A percentile compares a stretch with the other conserved stretches of the same genome.
These are phyloP conservation scores for Cygnus olor DNA, from an alignment of 2,797 vertebrate genomes.

Conservation along the genomic window DNA sequence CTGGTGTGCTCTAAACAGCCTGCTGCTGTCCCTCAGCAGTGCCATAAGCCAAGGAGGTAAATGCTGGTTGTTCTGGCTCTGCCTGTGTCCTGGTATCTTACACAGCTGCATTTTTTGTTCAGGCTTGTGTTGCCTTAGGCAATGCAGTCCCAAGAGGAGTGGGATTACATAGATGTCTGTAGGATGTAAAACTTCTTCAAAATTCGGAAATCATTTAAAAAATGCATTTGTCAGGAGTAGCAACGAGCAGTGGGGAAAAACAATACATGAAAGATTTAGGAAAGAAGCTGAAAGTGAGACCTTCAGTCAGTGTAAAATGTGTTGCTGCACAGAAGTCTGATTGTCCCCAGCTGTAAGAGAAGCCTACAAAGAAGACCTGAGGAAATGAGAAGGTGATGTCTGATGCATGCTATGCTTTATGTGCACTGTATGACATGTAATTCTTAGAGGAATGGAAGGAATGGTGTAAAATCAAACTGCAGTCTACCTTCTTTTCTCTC, in stretches of 20 bases:
- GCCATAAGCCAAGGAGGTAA: not conserved
- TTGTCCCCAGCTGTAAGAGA: not conserved
- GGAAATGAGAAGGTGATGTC: not conserved
- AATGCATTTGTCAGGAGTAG: not conserved
- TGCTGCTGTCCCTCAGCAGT: not conserved
- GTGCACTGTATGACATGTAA: not conserved
- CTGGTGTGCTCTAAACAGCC: not conserved
- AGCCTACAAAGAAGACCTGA: not conserved
- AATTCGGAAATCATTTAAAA: not conserved
- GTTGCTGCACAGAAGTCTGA: not conserved
- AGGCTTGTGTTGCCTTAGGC: not conserved
- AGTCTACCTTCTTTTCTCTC: not conserved
- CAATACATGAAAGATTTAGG: not conserved
- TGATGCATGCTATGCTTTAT: fast-evolving
- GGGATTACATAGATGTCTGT: not conserved
- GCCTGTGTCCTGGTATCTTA: not conserved
- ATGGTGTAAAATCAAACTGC: not conserved
- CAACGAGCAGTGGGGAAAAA: not conserved
- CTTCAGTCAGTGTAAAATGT: not conserved
- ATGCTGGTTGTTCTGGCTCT: not conserved
- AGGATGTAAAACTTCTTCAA: not conserved
- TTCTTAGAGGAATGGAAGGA: not conserved
- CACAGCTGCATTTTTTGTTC: not conserved
- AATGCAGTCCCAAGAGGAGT: fast-evolving
- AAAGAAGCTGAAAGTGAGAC: not conserved